Conservation (phyloP, 2,113 vertebrate genomes). For the Saccopteryx bilineata region DNA sequence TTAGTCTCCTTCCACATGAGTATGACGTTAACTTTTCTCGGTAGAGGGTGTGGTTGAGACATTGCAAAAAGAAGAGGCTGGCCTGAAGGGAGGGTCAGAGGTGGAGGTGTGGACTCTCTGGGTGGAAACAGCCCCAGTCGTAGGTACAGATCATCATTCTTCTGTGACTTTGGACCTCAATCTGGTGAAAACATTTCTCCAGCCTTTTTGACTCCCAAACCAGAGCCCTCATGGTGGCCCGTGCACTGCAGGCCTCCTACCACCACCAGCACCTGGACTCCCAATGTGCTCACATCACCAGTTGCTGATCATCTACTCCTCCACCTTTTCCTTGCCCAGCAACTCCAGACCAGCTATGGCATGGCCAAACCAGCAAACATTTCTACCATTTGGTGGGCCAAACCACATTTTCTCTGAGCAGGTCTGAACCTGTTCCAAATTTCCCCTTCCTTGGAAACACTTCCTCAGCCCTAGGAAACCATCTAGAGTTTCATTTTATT, state of each 20-base stretch:
- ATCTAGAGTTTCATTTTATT: background rate
- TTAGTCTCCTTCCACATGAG: background rate
- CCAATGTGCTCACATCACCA: background rate
- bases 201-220: background rate
- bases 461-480: background rate
- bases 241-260: background rate
- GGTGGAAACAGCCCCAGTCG: background rate
- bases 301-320: background rate
- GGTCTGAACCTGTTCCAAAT: background rate
- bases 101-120: background rate
- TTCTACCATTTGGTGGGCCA: background rate
- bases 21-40: background rate
- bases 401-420: background rate
- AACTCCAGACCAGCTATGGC: background rate
- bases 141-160: background rate
- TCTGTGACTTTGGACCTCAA: background rate
- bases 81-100: background rate
- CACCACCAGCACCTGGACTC: background rate
- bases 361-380: background rate
- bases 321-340: background rate
- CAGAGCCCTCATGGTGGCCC: background rate
- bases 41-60: background rate
- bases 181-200: background rate
- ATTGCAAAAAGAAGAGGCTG: background rate
- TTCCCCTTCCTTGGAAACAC: background rate